Evolutionary conservation across 2,888 invertebrate genomes (phyloP).

Genomic region (Trachelus iudaicus): DNA sequence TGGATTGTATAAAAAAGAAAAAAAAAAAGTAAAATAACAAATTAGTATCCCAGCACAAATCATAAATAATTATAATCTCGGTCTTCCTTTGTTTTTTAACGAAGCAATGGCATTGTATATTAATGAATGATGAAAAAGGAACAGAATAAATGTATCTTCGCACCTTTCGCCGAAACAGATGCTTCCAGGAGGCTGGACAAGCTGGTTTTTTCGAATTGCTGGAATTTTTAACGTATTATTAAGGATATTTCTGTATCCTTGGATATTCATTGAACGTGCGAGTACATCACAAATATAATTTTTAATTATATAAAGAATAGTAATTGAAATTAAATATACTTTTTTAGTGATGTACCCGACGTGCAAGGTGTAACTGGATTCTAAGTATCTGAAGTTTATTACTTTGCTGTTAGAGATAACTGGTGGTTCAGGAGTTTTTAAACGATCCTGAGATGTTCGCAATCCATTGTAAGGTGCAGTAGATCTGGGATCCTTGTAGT

Average conservation of each 20-base stretch:
- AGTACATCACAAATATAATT: conserved; percentile 12
- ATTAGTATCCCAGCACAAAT: neutral
- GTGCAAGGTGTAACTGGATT: conserved; percentile 15
- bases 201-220: conserved; percentile 63
- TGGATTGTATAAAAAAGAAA: conserved; percentile 34
- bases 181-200: conserved; percentile 65
- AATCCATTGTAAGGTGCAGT: conserved; percentile 37
- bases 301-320: conserved; percentile 11
- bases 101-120: neutral
- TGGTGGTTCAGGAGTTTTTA: conserved; percentile 62
- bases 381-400: conserved; percentile 36
- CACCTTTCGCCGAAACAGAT: conserved; percentile 63
- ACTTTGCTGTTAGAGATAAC: conserved; percentile 62
- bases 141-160: conserved; percentile 34
- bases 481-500: conserved; percentile 27
- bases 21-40: conserved; percentile 7
- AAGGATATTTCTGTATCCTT: neutral
- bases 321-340: conserved; percentile 5
- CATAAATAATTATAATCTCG: neutral
- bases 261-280: conserved; percentile 2
- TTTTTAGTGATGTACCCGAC: conserved; percentile 3
- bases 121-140: conserved; percentile 3
- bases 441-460: conserved; percentile 43
- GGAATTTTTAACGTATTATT: conserved; percentile 42
- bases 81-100: neutral